These are phyloP conservation scores for Eulemur rufifrons DNA, from an alignment of 2,113 vertebrate species.

Conservation along the genomic window DNA sequence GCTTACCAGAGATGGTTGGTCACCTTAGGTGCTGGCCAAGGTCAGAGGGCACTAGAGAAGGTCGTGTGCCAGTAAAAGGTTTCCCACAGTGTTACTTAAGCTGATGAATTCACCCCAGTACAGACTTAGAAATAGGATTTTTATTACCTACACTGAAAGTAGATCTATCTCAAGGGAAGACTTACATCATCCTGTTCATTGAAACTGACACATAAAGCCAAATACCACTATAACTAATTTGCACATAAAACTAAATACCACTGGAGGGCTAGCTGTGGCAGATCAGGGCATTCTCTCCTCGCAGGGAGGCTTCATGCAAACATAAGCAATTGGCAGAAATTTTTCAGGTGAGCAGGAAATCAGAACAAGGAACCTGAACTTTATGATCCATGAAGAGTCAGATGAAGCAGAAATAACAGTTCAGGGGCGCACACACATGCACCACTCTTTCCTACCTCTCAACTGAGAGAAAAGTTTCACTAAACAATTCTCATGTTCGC, in stretches of 20 bases:
- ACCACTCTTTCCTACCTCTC: background rate
- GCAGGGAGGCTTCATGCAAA: conserved; percentile 15
- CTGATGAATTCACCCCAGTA: background rate
- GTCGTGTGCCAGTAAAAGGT: background rate
- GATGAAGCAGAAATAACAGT: background rate
- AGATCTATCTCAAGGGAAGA: background rate
- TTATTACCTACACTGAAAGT: background rate
- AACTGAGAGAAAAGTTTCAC: background rate
- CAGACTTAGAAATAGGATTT: background rate
- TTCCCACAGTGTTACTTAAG: conserved; percentile 2
- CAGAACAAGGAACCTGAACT: background rate
- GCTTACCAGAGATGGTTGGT: background rate
- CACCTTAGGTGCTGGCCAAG: background rate
- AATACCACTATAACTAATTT: background rate
- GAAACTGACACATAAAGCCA: conserved; percentile 18
- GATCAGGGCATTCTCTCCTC: background rate
- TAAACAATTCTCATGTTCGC: background rate
- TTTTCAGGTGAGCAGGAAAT: background rate
- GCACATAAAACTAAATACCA: background rate
- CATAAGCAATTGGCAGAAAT: background rate
- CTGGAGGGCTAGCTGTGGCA: background rate
- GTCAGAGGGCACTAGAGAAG: conserved; percentile 5
- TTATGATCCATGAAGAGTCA: background rate
- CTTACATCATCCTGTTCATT: background rate
- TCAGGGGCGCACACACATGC: background rate